A percentile compares a stretch with the other conserved stretches of the same genome.
These are phyloP conservation scores for Smittia sp. DNA, from an alignment of 2,888 invertebrate genomes.

Conservation along the genomic window DNA sequence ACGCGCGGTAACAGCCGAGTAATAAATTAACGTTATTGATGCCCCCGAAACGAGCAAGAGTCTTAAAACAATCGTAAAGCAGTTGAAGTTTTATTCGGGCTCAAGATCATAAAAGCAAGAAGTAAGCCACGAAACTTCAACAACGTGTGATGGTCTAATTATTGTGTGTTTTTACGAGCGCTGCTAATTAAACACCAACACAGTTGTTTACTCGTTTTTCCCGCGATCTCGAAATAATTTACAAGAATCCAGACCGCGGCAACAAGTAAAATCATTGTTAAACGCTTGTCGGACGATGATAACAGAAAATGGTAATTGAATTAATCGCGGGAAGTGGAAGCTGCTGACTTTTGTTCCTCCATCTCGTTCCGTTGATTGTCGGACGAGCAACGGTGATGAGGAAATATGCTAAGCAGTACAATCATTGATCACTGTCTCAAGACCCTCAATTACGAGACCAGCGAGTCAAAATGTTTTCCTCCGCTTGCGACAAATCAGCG, in stretches of 20 bases:
- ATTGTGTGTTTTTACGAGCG: not conserved
- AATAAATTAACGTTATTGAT: conserved; percentile 6
- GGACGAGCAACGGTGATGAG: not conserved
- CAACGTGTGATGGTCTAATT: conserved; percentile 14
- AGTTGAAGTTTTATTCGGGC: not conserved
- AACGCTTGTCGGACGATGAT: not conserved
- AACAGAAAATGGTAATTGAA: not conserved
- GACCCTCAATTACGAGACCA: too few relatives aligned
- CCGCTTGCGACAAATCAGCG: not conserved
- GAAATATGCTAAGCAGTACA: not conserved
- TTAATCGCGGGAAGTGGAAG: conserved; percentile 13
- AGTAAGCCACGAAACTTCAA: conserved; percentile 8
- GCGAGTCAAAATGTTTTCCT: not conserved
- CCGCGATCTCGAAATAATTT: not conserved
- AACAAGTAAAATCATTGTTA: not conserved
- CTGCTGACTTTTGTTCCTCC: not conserved
- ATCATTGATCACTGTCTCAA: not conserved
- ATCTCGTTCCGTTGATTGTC: not conserved
- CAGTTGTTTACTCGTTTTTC: not conserved
- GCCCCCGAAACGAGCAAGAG: not conserved
- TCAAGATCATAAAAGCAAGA: not conserved
- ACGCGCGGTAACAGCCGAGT: not conserved
- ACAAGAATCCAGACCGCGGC: not conserved
- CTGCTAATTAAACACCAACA: conserved; percentile 1
- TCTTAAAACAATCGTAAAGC: not conserved